Evolutionary conservation across 2,888 invertebrate species (phyloP), one percentile per base, ranked within the genome.

Genomic region (Schrankia costaestrigalis): DNA sequence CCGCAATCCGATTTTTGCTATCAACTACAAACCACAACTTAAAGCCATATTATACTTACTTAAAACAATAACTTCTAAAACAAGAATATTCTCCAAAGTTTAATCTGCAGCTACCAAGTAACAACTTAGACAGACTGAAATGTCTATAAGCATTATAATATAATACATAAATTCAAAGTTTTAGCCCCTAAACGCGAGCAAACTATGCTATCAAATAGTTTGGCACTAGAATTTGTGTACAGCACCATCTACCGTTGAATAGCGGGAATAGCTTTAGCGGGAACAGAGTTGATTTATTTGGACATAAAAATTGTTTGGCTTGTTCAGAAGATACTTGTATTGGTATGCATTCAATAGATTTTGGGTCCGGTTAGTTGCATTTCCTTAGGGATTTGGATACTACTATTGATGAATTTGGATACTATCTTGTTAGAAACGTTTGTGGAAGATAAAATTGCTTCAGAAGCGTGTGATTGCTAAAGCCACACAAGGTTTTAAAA

Each of bases 81-180:
- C 17, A 38, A 22, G 22, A 38, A 26, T 47, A 52, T 34, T 40
- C 43, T 31, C 26, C 34, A 43, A 59, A 66, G 55, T 73, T 67
- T 76, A 78, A 78, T 78, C 78, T 70, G 62, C 71, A 58, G 56
- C 56, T 43, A 18, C 65, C 71, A 72, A 55, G 46, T 44, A 35
- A 21, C 27, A 56, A 56, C 41, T 56, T 58, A 46, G 65, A 53
- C 63, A 19, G 47, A 32, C 49, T 46, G 49, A 50, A 55, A 28
- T 34, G 43, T 54, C 38, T 41, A 44, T 55, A 54, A 54, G 31
- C 36, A 26, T 56, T 53, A 71, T 68, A 74, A 71, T 75, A 21
- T 6, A n/a, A 73, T 57, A 65, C 73, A 72, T 75, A 74, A 76
- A 76, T 74, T 72, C 68, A 61, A 75, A 74, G 58, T 68, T 66